Percentiles rank a stretch among this genome's conserved stretches.
Evolutionary conservation across 2,113 vertebrate genomes (phyloP).

Genomic region (Gambusia affinis): DNA sequence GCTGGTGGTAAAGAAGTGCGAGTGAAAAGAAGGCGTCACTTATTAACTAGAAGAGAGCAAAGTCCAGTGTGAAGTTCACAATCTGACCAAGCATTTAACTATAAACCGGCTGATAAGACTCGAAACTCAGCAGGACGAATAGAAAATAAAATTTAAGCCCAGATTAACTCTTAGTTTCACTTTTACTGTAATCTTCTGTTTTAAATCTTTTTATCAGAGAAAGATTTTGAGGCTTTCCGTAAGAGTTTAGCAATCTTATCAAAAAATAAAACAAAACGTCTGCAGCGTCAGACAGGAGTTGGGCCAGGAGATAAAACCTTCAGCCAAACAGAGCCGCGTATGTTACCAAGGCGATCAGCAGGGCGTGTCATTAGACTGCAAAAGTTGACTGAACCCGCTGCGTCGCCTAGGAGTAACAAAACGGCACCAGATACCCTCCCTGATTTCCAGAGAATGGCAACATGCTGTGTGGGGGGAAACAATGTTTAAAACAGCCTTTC

Average conservation of each 20-base stretch:
- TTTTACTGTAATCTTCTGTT: not conserved
- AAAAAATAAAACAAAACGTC: conserved; percentile 13
- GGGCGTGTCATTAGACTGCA: conserved; percentile 64
- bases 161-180: not conserved
- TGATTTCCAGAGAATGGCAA: conserved; percentile 51
- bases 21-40: conserved; percentile 48
- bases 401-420: conserved; percentile 63
- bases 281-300: conserved; percentile 44
- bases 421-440: conserved; percentile 50
- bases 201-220: not conserved
- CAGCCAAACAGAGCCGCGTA: conserved; percentile 23
- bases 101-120: conserved; percentile 4
- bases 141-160: not conserved
- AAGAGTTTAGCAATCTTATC: conserved; percentile 12
- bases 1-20: conserved; percentile 21
- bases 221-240: not conserved
- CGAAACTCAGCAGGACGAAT: not conserved
- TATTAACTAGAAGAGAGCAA: conserved; percentile 70
- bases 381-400: conserved; percentile 61
- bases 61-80: conserved; percentile 48
- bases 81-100: not conserved
- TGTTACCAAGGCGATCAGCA: conserved; percentile 60
- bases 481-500: no score
- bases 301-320: conserved; percentile 54
- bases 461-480: not conserved